A percentile compares a stretch with the other conserved stretches of the same genome.
Evolutionary conservation across 2,113 vertebrate species (phyloP).

Genomic region (Phrynocephalus versicolor): DNA sequence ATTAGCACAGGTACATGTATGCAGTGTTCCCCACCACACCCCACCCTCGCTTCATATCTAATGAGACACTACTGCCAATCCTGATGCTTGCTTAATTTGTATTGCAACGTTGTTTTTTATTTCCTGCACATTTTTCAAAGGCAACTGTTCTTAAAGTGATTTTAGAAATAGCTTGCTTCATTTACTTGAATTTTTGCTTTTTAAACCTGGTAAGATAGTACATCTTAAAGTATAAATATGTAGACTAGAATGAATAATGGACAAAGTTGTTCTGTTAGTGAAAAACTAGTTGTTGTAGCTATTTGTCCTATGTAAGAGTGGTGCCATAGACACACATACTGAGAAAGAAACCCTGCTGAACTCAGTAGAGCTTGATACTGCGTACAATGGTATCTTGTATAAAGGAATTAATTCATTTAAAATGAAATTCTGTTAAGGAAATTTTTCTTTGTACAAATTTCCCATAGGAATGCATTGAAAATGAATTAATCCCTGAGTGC

Average conservation of each 20-base stretch:
- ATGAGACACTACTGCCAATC: neutral
- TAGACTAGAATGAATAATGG: neutral
- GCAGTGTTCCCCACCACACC: slow-evolving; percentile 28
- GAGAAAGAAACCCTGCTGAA: neutral
- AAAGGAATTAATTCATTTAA: too few species aligned
- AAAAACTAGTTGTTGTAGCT: neutral
- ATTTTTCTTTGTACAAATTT: too few species aligned
- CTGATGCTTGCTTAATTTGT: neutral
- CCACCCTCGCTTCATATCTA: slow-evolving; percentile 6
- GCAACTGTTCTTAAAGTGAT: neutral
- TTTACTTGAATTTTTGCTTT: neutral
- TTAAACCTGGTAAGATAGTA: neutral
- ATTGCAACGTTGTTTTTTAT: fast-evolving
- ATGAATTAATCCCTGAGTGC: too few species aligned
- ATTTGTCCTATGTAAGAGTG: neutral
- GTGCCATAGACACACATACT: too few species aligned
- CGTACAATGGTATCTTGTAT: too few species aligned
- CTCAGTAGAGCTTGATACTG: neutral
- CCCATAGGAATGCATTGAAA: too few species aligned
- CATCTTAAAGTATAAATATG: neutral
- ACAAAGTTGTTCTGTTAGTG: too few species aligned
- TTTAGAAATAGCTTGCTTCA: neutral
- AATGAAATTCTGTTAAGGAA: too few species aligned
- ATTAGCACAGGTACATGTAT: slow-evolving; percentile 85
- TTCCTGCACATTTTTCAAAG: neutral